Conservation (phyloP, 1,140 invertebrate species). For the Popillia japonica region DNA sequence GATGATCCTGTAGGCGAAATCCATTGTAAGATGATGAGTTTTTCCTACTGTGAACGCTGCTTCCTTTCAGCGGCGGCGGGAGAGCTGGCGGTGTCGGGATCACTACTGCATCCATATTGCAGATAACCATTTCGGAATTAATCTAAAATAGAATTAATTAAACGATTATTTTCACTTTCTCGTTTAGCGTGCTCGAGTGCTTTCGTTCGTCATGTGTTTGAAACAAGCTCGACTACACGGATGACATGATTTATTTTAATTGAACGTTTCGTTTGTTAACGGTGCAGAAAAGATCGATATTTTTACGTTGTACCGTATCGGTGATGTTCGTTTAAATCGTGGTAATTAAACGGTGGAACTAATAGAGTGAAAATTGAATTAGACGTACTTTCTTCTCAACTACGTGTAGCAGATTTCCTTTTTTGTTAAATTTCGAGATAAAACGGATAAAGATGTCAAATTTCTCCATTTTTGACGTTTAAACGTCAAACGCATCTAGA, state of each 20-base stretch:
- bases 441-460: no score
- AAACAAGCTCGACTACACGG: background rate
- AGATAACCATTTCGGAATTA: background rate
- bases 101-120: background rate
- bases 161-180: background rate
- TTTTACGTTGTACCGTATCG: background rate
- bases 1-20: slow-evolving; percentile 61
- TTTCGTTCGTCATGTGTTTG: background rate
- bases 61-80: background rate
- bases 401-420: no score
- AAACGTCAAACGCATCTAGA: no score
- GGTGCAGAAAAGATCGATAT: background rate
- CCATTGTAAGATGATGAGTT: slow-evolving; percentile 44
- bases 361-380: no score
- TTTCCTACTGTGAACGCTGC: background rate
- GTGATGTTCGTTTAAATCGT: background rate
- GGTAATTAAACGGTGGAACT: no score
- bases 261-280: background rate
- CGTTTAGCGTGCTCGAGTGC: background rate
- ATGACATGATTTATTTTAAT: background rate
- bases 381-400: no score
- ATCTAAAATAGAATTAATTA: background rate
- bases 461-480: no score
- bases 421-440: no score
- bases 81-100: background rate